Base-by-base conservation (phyloP, 2,113 vertebrate genomes). In the Podarcis cretensis region DNA sequence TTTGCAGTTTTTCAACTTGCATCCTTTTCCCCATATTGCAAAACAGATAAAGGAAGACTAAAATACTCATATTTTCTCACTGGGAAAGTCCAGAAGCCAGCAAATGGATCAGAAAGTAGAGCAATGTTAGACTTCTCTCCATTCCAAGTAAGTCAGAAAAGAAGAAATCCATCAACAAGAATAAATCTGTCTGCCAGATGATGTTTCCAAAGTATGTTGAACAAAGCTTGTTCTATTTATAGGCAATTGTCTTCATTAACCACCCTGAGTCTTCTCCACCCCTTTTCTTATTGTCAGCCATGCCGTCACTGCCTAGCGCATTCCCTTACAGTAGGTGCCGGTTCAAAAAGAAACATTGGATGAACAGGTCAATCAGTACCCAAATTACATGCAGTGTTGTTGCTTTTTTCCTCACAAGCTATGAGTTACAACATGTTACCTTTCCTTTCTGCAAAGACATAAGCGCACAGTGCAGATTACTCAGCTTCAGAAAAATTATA, bases 181-280 rank as follows among this genome's bases (percentile, higher is more conserved):
- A 43, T 74, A 76, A 87, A 82, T 37, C 88, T 81, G 86, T 65
- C 80, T 54, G 68, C 59, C 87, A 93, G 84, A 86, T 88, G 91
- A 84, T n/a, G 79, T 37, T 87, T 73, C 63, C 83, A 82, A 63
- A 85, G 1, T 25, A 68, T 43, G 13, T 43, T 43, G 66, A 71
- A 71, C 65, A 21, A 71, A 32, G 82, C 37, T 30, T 48, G 27
- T 27, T 71, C 69, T 83, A 84, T 0, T 89, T 87, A 73, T 2
- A 71, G n/a, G 59, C 35, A 74, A 57, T 83, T n/a, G 25, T 75
- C 43, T 86, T 25, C 54, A 59, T 63, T 57, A 74, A 71, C 63
- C 25, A 74, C n/a, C 40, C 14, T 27, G 30, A 8, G 59, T 63
- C 10, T 21, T 40, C 37, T 30, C 3, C 30, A 25, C 23, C 69